Evolutionary conservation across 2,888 invertebrate genomes (phyloP), one percentile per base, ranked within the genome.

Genomic region (Rotaria macrura): DNA sequence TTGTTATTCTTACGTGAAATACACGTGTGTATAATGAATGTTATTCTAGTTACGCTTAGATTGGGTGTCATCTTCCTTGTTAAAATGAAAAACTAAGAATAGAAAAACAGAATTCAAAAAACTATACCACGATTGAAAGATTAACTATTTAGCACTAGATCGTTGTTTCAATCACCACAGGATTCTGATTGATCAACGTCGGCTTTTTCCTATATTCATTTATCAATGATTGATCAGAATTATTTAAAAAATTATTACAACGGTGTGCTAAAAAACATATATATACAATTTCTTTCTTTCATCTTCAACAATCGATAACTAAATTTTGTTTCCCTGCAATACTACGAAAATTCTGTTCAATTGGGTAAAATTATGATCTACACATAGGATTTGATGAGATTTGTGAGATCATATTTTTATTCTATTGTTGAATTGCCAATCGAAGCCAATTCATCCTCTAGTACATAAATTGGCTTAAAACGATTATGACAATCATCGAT

Each of bases 201-300:
- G 65, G 65, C 65, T 38, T 29, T 65, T n/a, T 65, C 17, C 65
- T 65, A 3, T 65, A 17, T 65, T 65, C 65, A 65, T 65, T 65
- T 65, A 65, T 65, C 65, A 65, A 65, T 65, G 65, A 65, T 65
- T 65, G 65, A 65, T 65, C 65, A 65, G 34, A 34, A 65, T 34
- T 29, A 29, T 65, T 52, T 23, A 23, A 52, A 52, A 52, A 52
- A 34, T 65, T 57, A n/a, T n/a, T 65, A 65, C 65, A 65, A 65
- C 17, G 34, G 34, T 65, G 65, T 65, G 65, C 34, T 65, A 65
- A 65, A 65, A 34, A 29, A 34, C 6, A 65, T n/a, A n/a, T n/a
- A n/a, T n/a, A n/a, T 65, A 29, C 38, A 20, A 34, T 65, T 65
- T 34, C 38, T 65, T 20, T 34, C 65, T 65, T 65, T 65, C 20